phyloP scores from a whole-genome alignment of 1,140 invertebrate species.

The Nasonia giraulti region DNA sequence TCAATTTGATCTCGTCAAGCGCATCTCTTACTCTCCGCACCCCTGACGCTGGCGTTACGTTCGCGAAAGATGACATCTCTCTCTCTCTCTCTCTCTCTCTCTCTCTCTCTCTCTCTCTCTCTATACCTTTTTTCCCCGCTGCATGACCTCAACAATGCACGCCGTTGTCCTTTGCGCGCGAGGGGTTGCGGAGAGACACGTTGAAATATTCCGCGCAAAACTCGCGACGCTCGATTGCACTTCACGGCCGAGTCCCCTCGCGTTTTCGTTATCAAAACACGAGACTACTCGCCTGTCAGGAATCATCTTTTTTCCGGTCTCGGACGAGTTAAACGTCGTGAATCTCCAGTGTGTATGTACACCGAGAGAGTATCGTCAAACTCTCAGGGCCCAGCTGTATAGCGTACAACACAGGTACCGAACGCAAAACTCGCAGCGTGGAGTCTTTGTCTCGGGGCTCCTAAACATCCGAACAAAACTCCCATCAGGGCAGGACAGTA shows the following conservation, averaged over 20 bases:
- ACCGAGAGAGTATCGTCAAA: no score
- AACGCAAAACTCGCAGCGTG: conserved; percentile 37
- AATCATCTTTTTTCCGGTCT: background rate
- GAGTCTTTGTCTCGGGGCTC: conserved; percentile 35
- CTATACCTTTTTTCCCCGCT: background rate
- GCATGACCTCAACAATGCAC: conserved; percentile 14
- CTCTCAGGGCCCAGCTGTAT: no score
- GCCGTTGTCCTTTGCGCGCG: no score
- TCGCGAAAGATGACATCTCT: conserved; percentile 64
- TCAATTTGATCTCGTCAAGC: conserved; percentile 58
- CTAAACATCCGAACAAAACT: conserved; percentile 12
- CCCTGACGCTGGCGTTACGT: conserved; percentile 45
- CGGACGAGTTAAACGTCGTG: no score
- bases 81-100: no score
- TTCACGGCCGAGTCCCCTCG: background rate
- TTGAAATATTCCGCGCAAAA: conserved; percentile 17
- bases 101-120: background rate
- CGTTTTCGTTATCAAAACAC: background rate
- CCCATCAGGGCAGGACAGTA: background rate
- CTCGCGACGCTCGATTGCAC: background rate
- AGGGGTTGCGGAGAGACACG: background rate
- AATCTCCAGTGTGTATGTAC: no score
- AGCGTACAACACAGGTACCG: background rate
- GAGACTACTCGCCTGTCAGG: background rate
- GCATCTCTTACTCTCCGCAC: conserved; percentile 46